Percentiles rank a stretch among this genome's conserved stretches.
Conservation (phyloP, 2,113 vertebrate genomes). For the Naja naja region DNA sequence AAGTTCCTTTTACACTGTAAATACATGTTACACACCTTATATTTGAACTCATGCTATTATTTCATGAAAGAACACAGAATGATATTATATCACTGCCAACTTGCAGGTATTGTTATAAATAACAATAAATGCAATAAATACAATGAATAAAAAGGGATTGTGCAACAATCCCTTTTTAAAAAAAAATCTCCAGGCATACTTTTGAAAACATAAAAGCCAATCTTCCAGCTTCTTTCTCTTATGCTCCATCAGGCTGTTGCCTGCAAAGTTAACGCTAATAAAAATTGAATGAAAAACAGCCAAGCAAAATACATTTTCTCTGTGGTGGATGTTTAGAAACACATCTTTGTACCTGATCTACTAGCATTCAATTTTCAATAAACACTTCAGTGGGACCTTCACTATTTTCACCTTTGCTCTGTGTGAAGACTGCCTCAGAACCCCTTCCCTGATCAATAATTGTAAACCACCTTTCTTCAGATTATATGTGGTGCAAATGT, state of each 20-base stretch:
- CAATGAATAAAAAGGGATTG: background rate
- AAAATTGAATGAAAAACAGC: background rate
- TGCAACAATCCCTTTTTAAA: background rate
- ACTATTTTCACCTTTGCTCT: background rate
- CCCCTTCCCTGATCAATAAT: background rate
- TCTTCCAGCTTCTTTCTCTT: background rate
- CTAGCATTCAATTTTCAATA: background rate
- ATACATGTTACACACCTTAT: background rate
- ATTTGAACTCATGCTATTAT: background rate
- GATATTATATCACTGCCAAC: background rate
- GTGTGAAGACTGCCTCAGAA: background rate
- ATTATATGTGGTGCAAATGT: background rate
- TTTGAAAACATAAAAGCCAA: background rate
- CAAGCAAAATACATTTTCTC: background rate
- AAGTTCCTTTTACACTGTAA: constrained; percentile 5
- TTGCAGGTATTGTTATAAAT: background rate
- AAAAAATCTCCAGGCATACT: background rate
- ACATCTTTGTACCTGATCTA: background rate
- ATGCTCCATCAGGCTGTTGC: background rate
- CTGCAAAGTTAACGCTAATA: background rate
- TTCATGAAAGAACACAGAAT: background rate
- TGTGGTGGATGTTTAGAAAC: background rate
- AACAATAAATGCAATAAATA: background rate
- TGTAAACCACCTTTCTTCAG: background rate
- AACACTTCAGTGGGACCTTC: background rate